Percentiles rank a stretch among this genome's conserved stretches.
Evolutionary conservation across 2,113 vertebrate genomes (phyloP).

Genomic region (Protobothrops mucrosquamatus): DNA sequence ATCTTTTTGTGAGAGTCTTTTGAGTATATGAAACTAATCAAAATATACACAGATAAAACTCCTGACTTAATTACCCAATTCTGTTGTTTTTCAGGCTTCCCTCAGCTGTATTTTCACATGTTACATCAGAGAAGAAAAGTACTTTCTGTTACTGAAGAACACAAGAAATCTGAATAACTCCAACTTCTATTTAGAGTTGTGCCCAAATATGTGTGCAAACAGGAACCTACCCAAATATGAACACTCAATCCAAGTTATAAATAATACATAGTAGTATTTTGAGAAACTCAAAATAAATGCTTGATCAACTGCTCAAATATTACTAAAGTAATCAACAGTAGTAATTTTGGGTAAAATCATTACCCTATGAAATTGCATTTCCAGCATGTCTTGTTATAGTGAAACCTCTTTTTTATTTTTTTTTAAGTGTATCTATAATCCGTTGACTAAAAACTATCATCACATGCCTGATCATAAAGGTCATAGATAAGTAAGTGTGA

Average conservation of each 20-base stretch:
- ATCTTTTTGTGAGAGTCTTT: not conserved
- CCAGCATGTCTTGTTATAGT: conserved; percentile 65
- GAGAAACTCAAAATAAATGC: conserved; percentile 60
- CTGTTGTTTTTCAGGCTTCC: conserved; percentile 81
- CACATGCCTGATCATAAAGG: conserved; percentile 44
- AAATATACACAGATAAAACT: too few relatives aligned
- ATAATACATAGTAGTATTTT: conserved; percentile 62
- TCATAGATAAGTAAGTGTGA: conserved; percentile 42
- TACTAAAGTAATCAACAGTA: conserved; percentile 28
- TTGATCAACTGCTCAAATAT: conserved; percentile 46
- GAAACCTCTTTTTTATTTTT: conserved; percentile 50
- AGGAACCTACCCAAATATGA: conserved; percentile 29
- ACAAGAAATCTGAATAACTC: conserved; percentile 91
- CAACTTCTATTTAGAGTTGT: conserved; percentile 64
- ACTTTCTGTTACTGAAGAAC: conserved; percentile 82
- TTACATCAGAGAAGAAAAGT: conserved; percentile 95
- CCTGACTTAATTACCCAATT: conserved; percentile 27
- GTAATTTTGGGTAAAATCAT: conserved; percentile 36
- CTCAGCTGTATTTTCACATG: conserved; percentile 99
- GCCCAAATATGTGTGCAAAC: conserved; percentile 29
- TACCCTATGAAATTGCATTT: conserved; percentile 52
- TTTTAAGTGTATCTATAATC: conserved; percentile 45
- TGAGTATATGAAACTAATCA: too few relatives aligned
- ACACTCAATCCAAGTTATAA: conserved; percentile 69
- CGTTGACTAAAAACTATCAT: conserved; percentile 51